Conservation (phyloP, 1,140 invertebrate genomes). For the Ruditapes philippinarum region DNA sequence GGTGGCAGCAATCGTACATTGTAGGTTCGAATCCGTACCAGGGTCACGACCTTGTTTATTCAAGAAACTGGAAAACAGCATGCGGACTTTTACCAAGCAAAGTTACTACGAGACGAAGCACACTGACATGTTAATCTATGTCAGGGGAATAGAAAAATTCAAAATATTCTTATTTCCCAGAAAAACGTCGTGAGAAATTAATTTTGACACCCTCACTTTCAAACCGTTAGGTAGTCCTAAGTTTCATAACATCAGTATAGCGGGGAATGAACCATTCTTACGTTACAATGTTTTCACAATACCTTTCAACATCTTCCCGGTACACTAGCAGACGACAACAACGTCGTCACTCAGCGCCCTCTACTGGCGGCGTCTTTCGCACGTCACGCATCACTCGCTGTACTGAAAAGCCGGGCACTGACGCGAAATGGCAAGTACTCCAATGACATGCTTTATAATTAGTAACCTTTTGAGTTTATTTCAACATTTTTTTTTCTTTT, state of each 20-base stretch:
- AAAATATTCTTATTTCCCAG: too few relatives aligned
- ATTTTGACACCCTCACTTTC: not conserved
- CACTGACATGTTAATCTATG: too few relatives aligned
- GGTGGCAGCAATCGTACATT: too few relatives aligned
- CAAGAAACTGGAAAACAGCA: too few relatives aligned
- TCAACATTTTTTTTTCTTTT: too few relatives aligned
- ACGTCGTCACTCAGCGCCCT: constrained; percentile 39
- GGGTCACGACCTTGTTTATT: too few relatives aligned
- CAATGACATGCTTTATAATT: not conserved
- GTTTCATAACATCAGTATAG: constrained; percentile 10
- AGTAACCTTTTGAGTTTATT: too few relatives aligned
- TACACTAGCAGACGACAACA: constrained; percentile 22
- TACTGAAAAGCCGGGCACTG: not conserved
- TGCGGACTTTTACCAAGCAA: too few relatives aligned
- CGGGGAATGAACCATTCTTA: not conserved
- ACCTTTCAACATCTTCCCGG: constrained; percentile 15
- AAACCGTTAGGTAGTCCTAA: not conserved
- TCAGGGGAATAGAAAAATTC: too few relatives aligned
- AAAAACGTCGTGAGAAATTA: constrained; percentile 16
- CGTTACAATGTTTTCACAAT: constrained; percentile 12
- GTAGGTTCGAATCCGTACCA: too few relatives aligned
- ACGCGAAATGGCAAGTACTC: not conserved
- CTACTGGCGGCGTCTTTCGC: constrained; percentile 10
- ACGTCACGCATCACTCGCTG: constrained; percentile 1
- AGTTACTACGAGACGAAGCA: too few relatives aligned